Base-by-base conservation (phyloP, 2,888 invertebrate genomes). In the Oscheius myriophilus region DNA sequence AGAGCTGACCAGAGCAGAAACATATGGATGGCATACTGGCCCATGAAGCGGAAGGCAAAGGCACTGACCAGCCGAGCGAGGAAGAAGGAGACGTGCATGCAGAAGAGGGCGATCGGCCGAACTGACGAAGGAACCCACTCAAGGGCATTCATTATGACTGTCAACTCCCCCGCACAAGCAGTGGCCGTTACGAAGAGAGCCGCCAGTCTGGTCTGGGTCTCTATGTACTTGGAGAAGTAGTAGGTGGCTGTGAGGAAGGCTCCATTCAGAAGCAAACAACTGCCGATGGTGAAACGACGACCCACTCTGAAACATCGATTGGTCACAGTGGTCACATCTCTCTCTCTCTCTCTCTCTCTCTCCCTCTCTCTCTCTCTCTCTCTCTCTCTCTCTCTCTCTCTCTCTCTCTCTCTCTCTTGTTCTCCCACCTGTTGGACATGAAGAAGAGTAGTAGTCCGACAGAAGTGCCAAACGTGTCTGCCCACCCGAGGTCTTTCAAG, bases 71-170 rank as follows among this genome's bases (percentile, higher is more conserved):
- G 25, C 25, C 11, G 23, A 4, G 45, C 18, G 21, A 43, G 14
- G 21, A 25, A 58, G 58, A 43, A 58, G 26, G 21, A 43, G 23
- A 42, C 18, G 7, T 23, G n/a, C 26, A 25, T 21, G 23, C 23
- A 12, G n/a, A 43, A 58, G 43, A 43, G 11, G 12, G 42, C 58
- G 7, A 58, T n/a, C 23, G 58, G 58, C 16, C 58, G 43, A 45
- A 45, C 45, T 2, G 58, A 21, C 16, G 58, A 58, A 18, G 58
- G 58, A 23, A 58, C 16, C 58, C 58, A 58, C 21, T 58, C 58
- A 12, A 58, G 43, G 21, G 45, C 21, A 16, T 58, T 41, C 21
- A 45, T 58, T 45, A 43, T 11, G 2, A 42, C 18, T 2, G 42
- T 42, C n/a, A 58, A 42, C 25, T 58, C 43, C 23, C 18, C 25